These are phyloP conservation scores for Perizoma affinitatum DNA, from an alignment of 2,888 invertebrate genomes.

Conservation along the genomic window DNA sequence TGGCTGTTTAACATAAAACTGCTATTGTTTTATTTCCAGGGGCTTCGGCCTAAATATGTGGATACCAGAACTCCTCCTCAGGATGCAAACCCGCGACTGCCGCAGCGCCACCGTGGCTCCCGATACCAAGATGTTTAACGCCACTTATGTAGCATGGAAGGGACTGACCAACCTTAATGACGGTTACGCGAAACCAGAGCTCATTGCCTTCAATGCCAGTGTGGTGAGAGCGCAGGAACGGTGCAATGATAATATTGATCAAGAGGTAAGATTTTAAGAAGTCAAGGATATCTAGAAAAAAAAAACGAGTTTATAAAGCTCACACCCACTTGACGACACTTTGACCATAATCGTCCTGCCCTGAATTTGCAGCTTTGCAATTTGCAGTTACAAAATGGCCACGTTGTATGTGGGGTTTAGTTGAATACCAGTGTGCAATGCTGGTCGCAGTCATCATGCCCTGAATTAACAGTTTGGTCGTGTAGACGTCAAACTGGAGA, in stretches of 20 bases:
- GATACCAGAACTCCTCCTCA: conserved; percentile 90
- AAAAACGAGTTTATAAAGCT: no score
- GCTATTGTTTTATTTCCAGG: conserved; percentile 60
- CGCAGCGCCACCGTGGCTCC: conserved; percentile 57
- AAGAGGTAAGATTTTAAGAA: conserved; percentile 53
- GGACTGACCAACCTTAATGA: conserved; percentile 75
- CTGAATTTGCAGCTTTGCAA: no score
- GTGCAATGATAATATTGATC: conserved; percentile 64
- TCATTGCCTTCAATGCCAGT: conserved; percentile 47
- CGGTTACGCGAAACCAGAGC: conserved; percentile 53
- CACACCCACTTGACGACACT: no score
- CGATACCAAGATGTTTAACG: conserved; percentile 59
- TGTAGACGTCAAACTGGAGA: no score
- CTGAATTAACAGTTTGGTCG: no score
- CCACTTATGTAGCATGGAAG: conserved; percentile 64
- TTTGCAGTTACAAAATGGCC: no score
- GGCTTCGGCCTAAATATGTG: conserved; percentile 89
- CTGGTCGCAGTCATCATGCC: no score
- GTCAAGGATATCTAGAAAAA: no score
- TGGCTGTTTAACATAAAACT: no score
- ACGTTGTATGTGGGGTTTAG: no score
- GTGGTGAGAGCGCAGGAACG: conserved; percentile 38
- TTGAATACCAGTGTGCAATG: no score
- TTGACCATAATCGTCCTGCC: no score
- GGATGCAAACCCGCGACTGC: conserved; percentile 73